A percentile compares a stretch with the other conserved stretches of the same genome.
Conservation (phyloP, 1,140 invertebrate species). For the Lordiphosa stackelbergi region DNA sequence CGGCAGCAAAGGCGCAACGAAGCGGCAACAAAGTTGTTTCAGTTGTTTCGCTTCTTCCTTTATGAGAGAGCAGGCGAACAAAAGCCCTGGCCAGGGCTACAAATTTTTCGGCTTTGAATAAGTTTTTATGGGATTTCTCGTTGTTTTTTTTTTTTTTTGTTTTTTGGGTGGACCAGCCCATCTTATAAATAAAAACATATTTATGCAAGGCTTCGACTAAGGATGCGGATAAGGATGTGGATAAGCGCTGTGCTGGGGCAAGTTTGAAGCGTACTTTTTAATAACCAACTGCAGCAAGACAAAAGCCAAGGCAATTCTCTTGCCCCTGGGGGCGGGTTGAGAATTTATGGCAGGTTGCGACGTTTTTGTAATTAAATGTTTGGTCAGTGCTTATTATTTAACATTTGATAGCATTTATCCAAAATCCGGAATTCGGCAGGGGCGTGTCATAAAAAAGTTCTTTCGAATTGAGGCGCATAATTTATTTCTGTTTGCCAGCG, state of each 20-base stretch:
- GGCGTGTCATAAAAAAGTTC: conserved; percentile 38
- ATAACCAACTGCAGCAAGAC: conserved; percentile 28
- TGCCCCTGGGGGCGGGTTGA: conserved; percentile 25
- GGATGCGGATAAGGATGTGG: conserved; percentile 53
- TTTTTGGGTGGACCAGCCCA: too few relatives aligned
- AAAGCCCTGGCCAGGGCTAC: conserved; percentile 50
- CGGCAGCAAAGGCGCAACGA: conserved; percentile 43
- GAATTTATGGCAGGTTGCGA: conserved; percentile 68
- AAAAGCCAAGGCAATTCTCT: conserved; percentile 38
- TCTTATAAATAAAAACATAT: conserved; percentile 73
- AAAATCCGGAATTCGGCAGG: conserved; percentile 28
- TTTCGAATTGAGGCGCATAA: conserved; percentile 64
- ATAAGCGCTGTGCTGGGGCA: conserved; percentile 21
- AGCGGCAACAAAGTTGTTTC: conserved; percentile 71
- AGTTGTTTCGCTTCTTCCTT: conserved; percentile 12
- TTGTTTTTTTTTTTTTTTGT: conserved; percentile 26
- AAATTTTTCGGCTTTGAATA: conserved; percentile 70
- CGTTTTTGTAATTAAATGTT: conserved; percentile 75
- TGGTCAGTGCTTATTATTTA: conserved; percentile 68
- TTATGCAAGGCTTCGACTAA: conserved; percentile 68
- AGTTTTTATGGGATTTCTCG: conserved; percentile 32
- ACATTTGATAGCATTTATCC: conserved; percentile 41
- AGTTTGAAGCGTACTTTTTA: conserved; percentile 58
- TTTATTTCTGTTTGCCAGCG: conserved; percentile 40
- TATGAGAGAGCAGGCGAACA: conserved; percentile 15